Evolutionary conservation across 1,140 invertebrate species (phyloP).

Genomic region (Argopecten irradians): DNA sequence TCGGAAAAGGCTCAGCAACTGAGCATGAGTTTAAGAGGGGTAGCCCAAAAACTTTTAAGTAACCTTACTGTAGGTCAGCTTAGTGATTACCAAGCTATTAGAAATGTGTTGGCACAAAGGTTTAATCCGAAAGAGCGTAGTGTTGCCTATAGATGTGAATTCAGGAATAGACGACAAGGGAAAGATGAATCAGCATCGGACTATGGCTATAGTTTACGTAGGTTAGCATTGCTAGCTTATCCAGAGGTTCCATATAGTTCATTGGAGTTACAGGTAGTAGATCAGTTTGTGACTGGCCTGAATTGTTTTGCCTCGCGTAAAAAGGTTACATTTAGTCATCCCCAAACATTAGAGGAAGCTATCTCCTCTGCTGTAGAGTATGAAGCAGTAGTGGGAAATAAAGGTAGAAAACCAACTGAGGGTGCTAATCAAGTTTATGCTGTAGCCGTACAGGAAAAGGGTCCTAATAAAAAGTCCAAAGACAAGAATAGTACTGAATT

Average conservation of each 20-base stretch:
- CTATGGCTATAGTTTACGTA: constrained; percentile 41
- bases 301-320: neutral
- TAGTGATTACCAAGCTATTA: constrained; percentile 12
- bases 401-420: neutral
- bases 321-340: constrained; percentile 37
- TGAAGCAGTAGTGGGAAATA: constrained; percentile 29
- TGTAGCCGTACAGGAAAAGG: neutral
- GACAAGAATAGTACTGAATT: too few relatives aligned
- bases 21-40: constrained; percentile 39
- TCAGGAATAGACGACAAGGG: constrained; percentile 32
- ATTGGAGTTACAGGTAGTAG: constrained; percentile 11
- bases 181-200: constrained; percentile 32
- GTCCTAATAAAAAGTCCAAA: too few relatives aligned
- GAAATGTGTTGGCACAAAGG: constrained; percentile 20
- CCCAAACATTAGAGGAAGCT: constrained; percentile 23
- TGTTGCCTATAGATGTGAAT: constrained; percentile 37
- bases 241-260: constrained; percentile 13
- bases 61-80: constrained; percentile 27
- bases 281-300: constrained; percentile 39
- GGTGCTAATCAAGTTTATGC: neutral
- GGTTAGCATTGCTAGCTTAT: constrained; percentile 40
- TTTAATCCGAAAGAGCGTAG: constrained; percentile 35
- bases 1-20: constrained; percentile 31
- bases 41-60: constrained; percentile 41
- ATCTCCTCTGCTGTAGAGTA: constrained; percentile 30